Evolutionary conservation across 1,140 invertebrate genomes (phyloP).

Genomic region (Dinoponera quadriceps): DNA sequence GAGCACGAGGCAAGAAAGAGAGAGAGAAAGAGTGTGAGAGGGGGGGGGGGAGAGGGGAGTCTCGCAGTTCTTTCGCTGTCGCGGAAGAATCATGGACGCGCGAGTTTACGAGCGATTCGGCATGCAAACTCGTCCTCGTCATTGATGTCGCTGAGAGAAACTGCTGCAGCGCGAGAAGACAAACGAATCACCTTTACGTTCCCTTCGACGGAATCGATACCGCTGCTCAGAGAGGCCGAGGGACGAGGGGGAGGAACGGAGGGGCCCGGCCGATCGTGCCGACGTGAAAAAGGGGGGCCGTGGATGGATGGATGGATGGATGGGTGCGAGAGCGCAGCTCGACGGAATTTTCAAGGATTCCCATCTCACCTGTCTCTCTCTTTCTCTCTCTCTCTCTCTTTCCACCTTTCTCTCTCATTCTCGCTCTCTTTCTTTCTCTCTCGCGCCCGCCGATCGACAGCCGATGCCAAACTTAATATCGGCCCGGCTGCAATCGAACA

Average conservation of each 20-base stretch:
- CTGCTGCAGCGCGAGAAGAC: constrained; percentile 13
- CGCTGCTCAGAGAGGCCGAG: constrained; percentile 14
- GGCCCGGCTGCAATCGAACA: constrained; percentile 34
- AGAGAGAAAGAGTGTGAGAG: neutral
- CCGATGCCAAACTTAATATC: constrained; percentile 11
- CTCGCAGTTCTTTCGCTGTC: constrained; percentile 5
- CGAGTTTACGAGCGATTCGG: constrained; percentile 43
- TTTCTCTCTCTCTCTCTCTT: constrained; percentile 62
- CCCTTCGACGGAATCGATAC: constrained; percentile 39
- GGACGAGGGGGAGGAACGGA: too few relatives aligned
- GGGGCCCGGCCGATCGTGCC: too few relatives aligned
- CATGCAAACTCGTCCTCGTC: constrained; percentile 29
- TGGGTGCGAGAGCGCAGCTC: constrained; percentile 9
- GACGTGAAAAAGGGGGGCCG: too few relatives aligned
- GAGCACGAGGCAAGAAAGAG: too few relatives aligned
- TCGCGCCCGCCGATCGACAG: constrained; percentile 22
- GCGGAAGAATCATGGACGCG: constrained; percentile 50
- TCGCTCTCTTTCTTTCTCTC: constrained; percentile 65
- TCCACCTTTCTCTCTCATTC: constrained; percentile 66
- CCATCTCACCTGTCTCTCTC: too few relatives aligned
- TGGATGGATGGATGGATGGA: constrained; percentile 47
- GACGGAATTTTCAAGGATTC: constrained; percentile 57
- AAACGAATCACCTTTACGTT: constrained; percentile 46
- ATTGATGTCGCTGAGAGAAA: too few relatives aligned
- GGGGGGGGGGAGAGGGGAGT: neutral